Base-by-base conservation (phyloP, 2,113 vertebrate genomes). In the Coturnix japonica region DNA sequence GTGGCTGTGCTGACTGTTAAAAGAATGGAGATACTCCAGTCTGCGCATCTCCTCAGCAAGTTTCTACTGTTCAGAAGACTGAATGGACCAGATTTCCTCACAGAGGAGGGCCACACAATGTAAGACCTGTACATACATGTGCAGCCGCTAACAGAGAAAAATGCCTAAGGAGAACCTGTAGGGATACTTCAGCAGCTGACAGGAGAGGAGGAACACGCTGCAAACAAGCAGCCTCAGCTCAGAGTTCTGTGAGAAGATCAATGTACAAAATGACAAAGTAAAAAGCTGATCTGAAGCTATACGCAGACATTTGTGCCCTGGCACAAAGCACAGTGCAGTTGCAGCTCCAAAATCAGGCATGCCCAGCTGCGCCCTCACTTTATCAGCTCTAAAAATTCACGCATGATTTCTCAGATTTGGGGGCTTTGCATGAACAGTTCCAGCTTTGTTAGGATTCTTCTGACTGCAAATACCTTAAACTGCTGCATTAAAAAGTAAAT, bases 71-170 rank as follows among this genome's bases (percentile, higher is more conserved):
- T 57, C 2, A 3, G 46, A 6, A 65, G 28, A 81, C 7, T 53
- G 3, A 1, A 15, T 7, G 15, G 60, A 65, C 9, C 4, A 44
- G 44, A 66, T 54, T 28, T 66, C 70, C 46, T 54, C 51, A 53
- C 37, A 47, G 35, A 13, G 5, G 18, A 39, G 3, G 1, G 6
- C 2, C 2, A 1, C 6, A 5, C 33, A 28, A 21, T 4, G 49
- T 21, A 76, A 85, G 72, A 70, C 14, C 19, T 61, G 19, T 35
- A 76, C 33, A 76, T 37, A 30, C 14, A 54, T 21, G 6, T 23
- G 16, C 31, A 80, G 33, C 8, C 0, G 0, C 15, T n/a, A 70
- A 41, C 25, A 10, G 5, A 37, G 35, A 39, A 60, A 59, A 57
- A 46, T 5, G 31, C 4, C n/a, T 35, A 4, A 79, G 66, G 8